phyloP scores from a whole-genome alignment of 2,888 invertebrate species.

The Romanomermis culicivorax region DNA sequence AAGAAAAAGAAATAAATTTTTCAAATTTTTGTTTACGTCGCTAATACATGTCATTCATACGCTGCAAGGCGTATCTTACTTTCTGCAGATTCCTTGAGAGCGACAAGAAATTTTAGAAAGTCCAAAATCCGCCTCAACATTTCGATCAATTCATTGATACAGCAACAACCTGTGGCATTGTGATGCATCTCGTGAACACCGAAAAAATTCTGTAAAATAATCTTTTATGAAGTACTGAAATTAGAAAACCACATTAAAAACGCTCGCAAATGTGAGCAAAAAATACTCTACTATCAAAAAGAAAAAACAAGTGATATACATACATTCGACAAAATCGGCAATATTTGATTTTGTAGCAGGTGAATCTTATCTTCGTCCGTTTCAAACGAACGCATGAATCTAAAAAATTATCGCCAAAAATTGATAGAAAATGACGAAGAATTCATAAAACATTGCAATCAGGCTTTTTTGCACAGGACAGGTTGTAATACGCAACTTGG shows the following conservation, averaged over 20 bases:
- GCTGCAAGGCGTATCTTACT: too few relatives aligned
- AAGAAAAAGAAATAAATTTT: conserved; percentile 8
- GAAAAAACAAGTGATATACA: too few relatives aligned
- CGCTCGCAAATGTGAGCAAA: too few relatives aligned
- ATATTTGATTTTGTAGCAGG: conserved; percentile 69
- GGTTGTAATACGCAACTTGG: too few relatives aligned
- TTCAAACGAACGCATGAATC: neutral
- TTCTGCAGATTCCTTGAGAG: neutral
- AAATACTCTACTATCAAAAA: too few relatives aligned
- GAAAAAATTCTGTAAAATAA: conserved; percentile 37
- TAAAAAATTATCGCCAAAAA: too few relatives aligned
- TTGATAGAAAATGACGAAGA: too few relatives aligned
- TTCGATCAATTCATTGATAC: conserved; percentile 59
- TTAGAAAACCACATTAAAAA: too few relatives aligned
- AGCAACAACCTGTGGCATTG: conserved; percentile 71
- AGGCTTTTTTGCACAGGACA: too few relatives aligned
- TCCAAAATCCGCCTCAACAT: conserved; percentile 40
- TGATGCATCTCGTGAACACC: conserved; percentile 79
- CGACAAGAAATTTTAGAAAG: conserved; percentile 26
- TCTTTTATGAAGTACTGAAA: too few relatives aligned
- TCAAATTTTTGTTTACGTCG: conserved; percentile 28
- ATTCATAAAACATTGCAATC: too few relatives aligned
- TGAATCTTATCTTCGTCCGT: conserved; percentile 39
- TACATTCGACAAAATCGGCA: conserved; percentile 56
- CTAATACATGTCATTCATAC: too few relatives aligned